Evolutionary conservation across 2,888 invertebrate genomes (phyloP).

Genomic region (Dioctria rufipes): DNA sequence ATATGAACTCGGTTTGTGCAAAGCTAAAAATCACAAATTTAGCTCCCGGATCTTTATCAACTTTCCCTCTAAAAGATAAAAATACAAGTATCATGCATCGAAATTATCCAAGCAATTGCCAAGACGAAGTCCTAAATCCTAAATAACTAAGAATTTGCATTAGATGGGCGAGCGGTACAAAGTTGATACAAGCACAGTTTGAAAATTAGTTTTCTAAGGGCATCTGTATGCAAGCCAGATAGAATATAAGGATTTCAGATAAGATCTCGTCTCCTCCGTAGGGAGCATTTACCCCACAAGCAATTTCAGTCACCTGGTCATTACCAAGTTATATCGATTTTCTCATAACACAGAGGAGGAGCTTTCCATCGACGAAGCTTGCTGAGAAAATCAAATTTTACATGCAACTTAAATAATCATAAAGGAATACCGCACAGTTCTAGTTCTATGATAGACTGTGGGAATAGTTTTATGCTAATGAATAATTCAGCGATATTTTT

Average conservation of each 20-base stretch:
- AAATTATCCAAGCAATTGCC: constrained; percentile 44
- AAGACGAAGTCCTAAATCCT: constrained; percentile 28
- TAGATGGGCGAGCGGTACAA: constrained; percentile 18
- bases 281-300: constrained; percentile 47
- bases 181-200: constrained; percentile 45
- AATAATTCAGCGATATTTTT: constrained; percentile 45
- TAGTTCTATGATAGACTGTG: background rate
- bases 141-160: constrained; percentile 41
- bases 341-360: constrained; percentile 39
- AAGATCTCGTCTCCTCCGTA: constrained; percentile 1
- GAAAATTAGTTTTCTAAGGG: constrained; percentile 49
- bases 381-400: constrained; percentile 48
- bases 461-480: constrained; percentile 36
- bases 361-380: constrained; percentile 33
- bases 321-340: constrained; percentile 52
- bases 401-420: constrained; percentile 47
- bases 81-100: constrained; percentile 26
- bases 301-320: constrained; percentile 53
- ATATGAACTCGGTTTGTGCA: no score
- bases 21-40: no score
- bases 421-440: constrained; percentile 43
- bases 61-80: background rate
- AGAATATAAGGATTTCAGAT: constrained; percentile 34
- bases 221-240: constrained; percentile 48
- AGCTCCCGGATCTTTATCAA: background rate